Evolutionary conservation across 2,888 invertebrate species (phyloP).

Genomic region (Ophion slaviceki): DNA sequence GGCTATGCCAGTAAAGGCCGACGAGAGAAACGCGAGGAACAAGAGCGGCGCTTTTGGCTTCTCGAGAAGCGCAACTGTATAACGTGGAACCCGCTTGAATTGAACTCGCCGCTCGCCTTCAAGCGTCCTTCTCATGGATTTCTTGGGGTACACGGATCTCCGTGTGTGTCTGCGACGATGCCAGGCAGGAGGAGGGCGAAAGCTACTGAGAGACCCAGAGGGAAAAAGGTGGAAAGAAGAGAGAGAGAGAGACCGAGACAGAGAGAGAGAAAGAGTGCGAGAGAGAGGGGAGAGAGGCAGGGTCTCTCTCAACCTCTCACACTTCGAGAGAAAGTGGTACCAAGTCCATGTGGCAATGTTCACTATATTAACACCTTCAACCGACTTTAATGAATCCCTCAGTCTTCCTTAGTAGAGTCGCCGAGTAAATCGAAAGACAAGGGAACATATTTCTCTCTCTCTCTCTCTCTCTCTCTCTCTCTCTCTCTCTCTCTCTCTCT

Average conservation of each 20-base stretch:
- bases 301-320: conserved; percentile 35
- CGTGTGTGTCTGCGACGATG: conserved; percentile 46
- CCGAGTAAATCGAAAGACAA: conserved; percentile 56
- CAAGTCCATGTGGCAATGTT: conserved; percentile 77
- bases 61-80: conserved; percentile 37
- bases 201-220: neutral
- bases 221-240: neutral
- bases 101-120: conserved; percentile 50
- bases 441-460: conserved; percentile 67
- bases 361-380: conserved; percentile 82
- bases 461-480: conserved; percentile 47
- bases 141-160: conserved; percentile 33
- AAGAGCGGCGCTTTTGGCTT: conserved; percentile 22
- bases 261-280: neutral
- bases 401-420: conserved; percentile 62
- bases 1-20: too few species aligned
- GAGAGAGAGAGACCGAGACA: too few species aligned
- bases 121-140: conserved; percentile 48
- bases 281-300: conserved; percentile 11
- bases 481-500: conserved; percentile 55
- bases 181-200: conserved; percentile 57
- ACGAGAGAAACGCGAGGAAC: too few species aligned
- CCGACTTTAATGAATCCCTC: conserved; percentile 81
- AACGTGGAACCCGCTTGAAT: conserved; percentile 35
- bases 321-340: conserved; percentile 67